Conservation (phyloP, 2,888 invertebrate genomes). For the Trichopoda pennipes region DNA sequence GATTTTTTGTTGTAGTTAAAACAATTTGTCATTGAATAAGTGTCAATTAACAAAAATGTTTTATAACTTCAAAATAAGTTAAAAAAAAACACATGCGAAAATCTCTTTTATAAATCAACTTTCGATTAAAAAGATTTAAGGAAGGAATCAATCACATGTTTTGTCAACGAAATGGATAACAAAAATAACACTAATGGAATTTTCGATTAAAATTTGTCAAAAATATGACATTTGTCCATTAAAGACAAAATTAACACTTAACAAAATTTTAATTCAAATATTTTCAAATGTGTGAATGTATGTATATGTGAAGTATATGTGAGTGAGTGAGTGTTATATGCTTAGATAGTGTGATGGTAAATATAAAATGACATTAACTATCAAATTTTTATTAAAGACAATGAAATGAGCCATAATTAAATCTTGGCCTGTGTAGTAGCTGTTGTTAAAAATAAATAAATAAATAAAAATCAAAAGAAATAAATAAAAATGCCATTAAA, state of each 20-base stretch:
- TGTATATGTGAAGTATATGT: not conserved
- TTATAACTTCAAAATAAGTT: slow-evolving; percentile 51
- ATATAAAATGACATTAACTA: slow-evolving; percentile 38
- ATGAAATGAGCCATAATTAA: slow-evolving; percentile 37
- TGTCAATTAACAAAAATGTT: slow-evolving; percentile 60
- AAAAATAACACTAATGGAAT: slow-evolving; percentile 61
- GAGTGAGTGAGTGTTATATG: not conserved
- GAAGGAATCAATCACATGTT: slow-evolving; percentile 23
- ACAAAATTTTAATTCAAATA: slow-evolving; percentile 4
- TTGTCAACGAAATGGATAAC: slow-evolving; percentile 37
- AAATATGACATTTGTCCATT: slow-evolving; percentile 65
- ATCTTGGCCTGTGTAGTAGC: slow-evolving; percentile 43
- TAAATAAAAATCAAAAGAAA: not conserved
- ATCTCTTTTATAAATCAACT: slow-evolving; percentile 63
- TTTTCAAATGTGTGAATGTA: not conserved
- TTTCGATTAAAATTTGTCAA: slow-evolving; percentile 65
- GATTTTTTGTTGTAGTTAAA: slow-evolving; percentile 20
- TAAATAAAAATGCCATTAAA: slow-evolving; percentile 35
- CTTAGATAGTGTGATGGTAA: not conserved
- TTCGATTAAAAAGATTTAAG: slow-evolving; percentile 16
- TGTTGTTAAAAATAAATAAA: not conserved
- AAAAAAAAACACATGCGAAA: slow-evolving; percentile 23
- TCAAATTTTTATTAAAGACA: slow-evolving; percentile 15
- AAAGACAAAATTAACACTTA: slow-evolving; percentile 63
- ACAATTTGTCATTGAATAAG: slow-evolving; percentile 61